Evolutionary conservation across 2,113 vertebrate species (phyloP).

Genomic region (Anser brachyrhynchus): DNA sequence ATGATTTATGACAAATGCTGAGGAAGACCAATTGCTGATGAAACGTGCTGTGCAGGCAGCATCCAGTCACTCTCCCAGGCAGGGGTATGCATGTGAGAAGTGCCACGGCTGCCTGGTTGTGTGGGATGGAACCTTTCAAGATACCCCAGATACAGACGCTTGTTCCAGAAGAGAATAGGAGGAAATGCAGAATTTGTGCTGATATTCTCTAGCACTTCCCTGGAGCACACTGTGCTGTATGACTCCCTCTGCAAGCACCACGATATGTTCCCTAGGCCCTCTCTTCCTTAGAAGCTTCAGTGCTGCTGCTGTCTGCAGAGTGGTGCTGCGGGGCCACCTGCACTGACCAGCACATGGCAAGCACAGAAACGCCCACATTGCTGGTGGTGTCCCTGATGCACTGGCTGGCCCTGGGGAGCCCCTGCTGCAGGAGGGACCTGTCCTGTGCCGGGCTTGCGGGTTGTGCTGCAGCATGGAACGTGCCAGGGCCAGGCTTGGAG

Average conservation of each 20-base stretch:
- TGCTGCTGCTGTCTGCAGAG: background rate
- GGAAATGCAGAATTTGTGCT: background rate
- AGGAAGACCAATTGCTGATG: background rate
- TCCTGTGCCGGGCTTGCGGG: background rate
- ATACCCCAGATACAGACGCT: background rate
- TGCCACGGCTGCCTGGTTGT: background rate
- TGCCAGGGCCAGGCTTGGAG: background rate
- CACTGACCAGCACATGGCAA: background rate
- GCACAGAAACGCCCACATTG: rapidly evolving
- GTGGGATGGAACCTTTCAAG: background rate
- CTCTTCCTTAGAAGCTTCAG: background rate
- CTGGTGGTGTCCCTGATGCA: rapidly evolving
- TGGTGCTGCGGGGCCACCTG: background rate
- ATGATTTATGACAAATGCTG: background rate
- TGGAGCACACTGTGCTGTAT: background rate
- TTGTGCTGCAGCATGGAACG: background rate
- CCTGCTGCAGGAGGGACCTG: background rate
- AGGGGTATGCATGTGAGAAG: background rate
- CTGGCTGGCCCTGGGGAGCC: background rate
- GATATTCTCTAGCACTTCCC: background rate
- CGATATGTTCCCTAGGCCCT: background rate
- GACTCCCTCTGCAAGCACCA: background rate
- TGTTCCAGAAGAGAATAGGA: background rate
- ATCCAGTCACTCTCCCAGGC: rapidly evolving
- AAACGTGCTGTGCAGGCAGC: background rate